Conservation (phyloP, 2,113 vertebrate species). For the Dromaius novaehollandiae region DNA sequence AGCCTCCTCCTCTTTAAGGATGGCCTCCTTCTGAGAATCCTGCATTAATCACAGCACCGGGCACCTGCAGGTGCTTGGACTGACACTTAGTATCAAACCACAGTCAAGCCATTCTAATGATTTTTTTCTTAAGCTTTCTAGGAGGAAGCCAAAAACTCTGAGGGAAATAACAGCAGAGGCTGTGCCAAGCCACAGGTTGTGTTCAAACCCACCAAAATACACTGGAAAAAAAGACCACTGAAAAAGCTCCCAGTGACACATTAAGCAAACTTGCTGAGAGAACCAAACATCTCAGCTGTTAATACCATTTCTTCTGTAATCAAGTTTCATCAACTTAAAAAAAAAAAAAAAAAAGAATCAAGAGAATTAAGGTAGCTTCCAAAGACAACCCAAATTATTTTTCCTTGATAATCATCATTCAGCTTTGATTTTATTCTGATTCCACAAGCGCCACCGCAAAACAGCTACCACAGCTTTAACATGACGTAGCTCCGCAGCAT, state of each 20-base stretch:
- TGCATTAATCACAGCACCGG: neutral
- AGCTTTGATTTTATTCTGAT: neutral
- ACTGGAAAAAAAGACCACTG: neutral
- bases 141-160: neutral
- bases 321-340: neutral
- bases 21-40: neutral
- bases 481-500: neutral
- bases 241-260: neutral
- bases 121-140: neutral
- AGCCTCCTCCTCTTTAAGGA: neutral
- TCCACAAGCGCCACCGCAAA: neutral
- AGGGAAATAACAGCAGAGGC: neutral
- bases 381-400: neutral
- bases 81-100: neutral
- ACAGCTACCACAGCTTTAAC: neutral
- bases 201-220: neutral
- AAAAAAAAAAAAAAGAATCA: neutral
- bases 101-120: neutral
- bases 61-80: neutral
- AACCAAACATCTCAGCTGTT: neutral
- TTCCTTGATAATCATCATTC: neutral
- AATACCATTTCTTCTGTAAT: neutral
- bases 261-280: neutral
- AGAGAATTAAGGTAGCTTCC: neutral
- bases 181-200: neutral